phyloP scores from a whole-genome alignment of 2,888 invertebrate species.

The Liposcelis brunnea region DNA sequence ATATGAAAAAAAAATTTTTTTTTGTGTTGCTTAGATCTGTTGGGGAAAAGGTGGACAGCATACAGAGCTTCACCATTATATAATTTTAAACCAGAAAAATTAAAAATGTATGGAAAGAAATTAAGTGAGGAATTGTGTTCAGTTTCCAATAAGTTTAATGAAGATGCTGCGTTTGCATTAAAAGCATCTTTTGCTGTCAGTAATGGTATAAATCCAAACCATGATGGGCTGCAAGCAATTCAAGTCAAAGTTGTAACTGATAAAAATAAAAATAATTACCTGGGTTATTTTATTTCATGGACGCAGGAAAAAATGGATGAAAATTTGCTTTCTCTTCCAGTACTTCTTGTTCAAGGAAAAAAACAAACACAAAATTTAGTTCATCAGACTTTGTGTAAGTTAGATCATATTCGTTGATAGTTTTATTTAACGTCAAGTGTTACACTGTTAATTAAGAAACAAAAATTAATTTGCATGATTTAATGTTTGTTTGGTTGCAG shows the following conservation, averaged over 20 bases:
- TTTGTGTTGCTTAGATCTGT: slow-evolving; percentile 18
- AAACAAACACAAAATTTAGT: neutral
- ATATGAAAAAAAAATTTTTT: neutral
- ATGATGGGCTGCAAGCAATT: neutral
- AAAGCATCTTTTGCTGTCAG: too few relatives aligned
- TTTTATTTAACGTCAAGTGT: too few relatives aligned
- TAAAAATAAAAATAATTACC: neutral
- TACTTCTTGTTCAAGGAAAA: neutral
- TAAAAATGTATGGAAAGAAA: too few relatives aligned
- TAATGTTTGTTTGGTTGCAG: too few relatives aligned
- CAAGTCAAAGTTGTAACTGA: neutral
- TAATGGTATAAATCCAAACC: too few relatives aligned
- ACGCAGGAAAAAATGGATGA: neutral
- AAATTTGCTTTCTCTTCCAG: neutral
- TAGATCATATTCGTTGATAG: neutral
- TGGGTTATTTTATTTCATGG: neutral
- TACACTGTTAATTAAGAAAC: too few relatives aligned
- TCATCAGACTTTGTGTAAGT: neutral
- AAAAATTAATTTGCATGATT: too few relatives aligned
- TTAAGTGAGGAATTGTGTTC: too few relatives aligned
- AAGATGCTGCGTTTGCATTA: too few relatives aligned
- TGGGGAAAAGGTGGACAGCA: slow-evolving; percentile 24
- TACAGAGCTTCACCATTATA: slow-evolving; percentile 24
- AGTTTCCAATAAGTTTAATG: too few relatives aligned
- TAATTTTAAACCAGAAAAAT: slow-evolving; percentile 16